phyloP scores from a whole-genome alignment of 2,113 vertebrate genomes.

The Myiozetetes cayanensis region DNA sequence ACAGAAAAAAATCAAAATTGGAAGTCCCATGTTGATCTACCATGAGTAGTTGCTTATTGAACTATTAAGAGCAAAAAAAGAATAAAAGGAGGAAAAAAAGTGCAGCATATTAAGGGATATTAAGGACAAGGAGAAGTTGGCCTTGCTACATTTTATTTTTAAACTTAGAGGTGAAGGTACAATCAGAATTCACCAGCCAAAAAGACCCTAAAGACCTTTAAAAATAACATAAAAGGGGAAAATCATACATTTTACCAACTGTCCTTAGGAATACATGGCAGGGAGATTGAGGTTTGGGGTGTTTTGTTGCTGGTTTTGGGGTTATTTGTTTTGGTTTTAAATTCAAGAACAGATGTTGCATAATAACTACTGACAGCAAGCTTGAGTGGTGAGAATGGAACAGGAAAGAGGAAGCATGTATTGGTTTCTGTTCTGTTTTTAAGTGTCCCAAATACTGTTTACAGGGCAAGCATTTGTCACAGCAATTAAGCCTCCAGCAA shows the following conservation, averaged over 20 bases:
- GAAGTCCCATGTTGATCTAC: neutral
- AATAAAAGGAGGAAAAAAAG: neutral
- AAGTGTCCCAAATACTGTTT: neutral
- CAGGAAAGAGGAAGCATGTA: neutral
- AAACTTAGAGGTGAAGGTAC: neutral
- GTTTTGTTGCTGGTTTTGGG: neutral
- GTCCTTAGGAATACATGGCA: neutral
- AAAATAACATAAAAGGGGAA: neutral
- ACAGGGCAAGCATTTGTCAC: neutral
- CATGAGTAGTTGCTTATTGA: neutral
- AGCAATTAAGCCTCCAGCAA: neutral
- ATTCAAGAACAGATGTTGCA: neutral
- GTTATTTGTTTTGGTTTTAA: neutral
- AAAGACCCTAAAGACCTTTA: neutral
- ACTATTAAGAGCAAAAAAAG: neutral
- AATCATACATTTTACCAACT: neutral
- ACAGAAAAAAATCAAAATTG: neutral
- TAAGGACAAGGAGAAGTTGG: neutral
- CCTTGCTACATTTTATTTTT: neutral
- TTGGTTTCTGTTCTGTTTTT: neutral
- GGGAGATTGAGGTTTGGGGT: rapidly evolving
- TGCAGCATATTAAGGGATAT: neutral
- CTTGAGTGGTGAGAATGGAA: neutral
- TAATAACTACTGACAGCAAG: neutral
- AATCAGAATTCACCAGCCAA: neutral